Evolutionary conservation across 2,113 vertebrate species (phyloP).

Genomic region (human): GRCh38 chr1:243963501-243964000

Average conservation of each 20-base stretch:
- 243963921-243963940: slow-evolving; percentile 13
- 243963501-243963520: not conserved
- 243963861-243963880: not conserved
- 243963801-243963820: not conserved
- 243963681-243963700: not conserved
- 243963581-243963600: not conserved
- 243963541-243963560: not conserved
- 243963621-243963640: not conserved
- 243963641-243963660: not conserved
- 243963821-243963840: not conserved
- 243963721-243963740: not conserved
- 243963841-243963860: not conserved
- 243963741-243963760: not conserved
- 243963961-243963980: not conserved
- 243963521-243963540: not conserved
- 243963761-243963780: not conserved
- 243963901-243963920: not conserved
- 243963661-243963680: not conserved
- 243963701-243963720: not conserved
- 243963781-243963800: not conserved
- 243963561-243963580: not conserved
- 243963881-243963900: not conserved
- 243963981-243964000: not conserved
- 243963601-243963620: not conserved
- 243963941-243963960: slow-evolving; percentile 20